Base-by-base conservation (phyloP, 1,140 invertebrate species). In the Uloborus diversus region DNA sequence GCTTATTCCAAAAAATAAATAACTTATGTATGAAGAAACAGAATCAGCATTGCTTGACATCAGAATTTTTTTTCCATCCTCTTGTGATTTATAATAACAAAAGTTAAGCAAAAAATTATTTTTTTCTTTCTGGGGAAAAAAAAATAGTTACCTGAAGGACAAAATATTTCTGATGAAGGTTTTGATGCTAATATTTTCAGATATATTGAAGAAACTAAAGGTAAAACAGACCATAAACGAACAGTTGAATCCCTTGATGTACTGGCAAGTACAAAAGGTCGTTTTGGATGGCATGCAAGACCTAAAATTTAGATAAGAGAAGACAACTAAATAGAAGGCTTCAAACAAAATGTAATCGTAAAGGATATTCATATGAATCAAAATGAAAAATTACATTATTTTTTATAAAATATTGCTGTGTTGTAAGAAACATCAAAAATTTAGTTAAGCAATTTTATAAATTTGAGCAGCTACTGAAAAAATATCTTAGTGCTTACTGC, bases 221-320 rank as follows among this genome's bases (percentile, higher is more conserved):
- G 84, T 11, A 85, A 82, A 17, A 88, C 69, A 28, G 86, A 86
- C 88, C 88, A 89, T 2, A 89, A 82, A 32, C 88, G 82, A 53
- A 89, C 84, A 56, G 88, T 89, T 5, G 88, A 89, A 83, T 89
- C 88, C 71, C 88, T 70, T 5, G 88, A 89, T 78, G 85, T 86
- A 4, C 87, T 88, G 3, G 87, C 88, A 70, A 89, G 80, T 17
- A 88, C 69, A 79, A 89, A 88, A 35, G 88, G 88, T 28, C 87
- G 82, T 13, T 81, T 57, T 30, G 87, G 84, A 82, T 88, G 88
- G 79, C 87, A 85, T 7, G 86, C 85, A 68, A 89, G 71, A 56
- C 88, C 88, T 89, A 81, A 17, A 82, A 70, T 17, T 47, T 5
- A 57, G 32, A 20, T 20, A 35, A 17, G 17, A 42, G 17, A 9